Percentiles rank a stretch among this genome's conserved stretches.
These are phyloP conservation scores for Triops cancriformis DNA, from an alignment of 1,140 invertebrate genomes.

Conservation along the genomic window DNA sequence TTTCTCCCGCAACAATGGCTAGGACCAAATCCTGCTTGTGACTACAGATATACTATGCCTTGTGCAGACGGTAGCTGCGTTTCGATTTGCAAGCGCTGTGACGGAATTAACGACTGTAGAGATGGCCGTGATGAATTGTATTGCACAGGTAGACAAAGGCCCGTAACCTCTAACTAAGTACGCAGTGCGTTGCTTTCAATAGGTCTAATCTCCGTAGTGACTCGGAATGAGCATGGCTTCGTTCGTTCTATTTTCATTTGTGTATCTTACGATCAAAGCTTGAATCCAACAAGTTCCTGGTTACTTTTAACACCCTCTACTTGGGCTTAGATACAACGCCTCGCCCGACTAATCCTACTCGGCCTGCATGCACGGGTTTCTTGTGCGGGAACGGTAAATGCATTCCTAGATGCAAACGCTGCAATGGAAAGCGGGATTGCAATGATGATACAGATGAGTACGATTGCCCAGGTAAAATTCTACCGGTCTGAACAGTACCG, in stretches of 20 bases:
- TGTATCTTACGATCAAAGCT: background rate
- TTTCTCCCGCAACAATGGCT: too few species aligned
- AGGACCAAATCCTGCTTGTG: too few species aligned
- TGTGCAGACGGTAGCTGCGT: slow-evolving; percentile 26
- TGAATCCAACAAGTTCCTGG: background rate
- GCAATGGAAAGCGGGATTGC: slow-evolving; percentile 57
- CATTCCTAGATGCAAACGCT: slow-evolving; percentile 50
- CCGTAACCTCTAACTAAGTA: too few species aligned
- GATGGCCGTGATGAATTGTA: slow-evolving; percentile 44
- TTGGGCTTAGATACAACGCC: background rate
- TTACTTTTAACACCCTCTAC: background rate
- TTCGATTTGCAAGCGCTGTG: slow-evolving; percentile 46
- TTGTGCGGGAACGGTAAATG: slow-evolving; percentile 39
- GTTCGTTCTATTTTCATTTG: background rate
- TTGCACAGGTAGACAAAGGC: background rate
- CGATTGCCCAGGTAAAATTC: slow-evolving; percentile 17
- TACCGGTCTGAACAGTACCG: background rate
- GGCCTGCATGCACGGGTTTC: background rate
- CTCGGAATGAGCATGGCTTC: too few species aligned
- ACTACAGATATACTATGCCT: too few species aligned
- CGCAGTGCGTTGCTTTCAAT: too few species aligned
- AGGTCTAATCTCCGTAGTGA: too few species aligned
- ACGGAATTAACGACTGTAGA: slow-evolving; percentile 53
- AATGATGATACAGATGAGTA: slow-evolving; percentile 54
- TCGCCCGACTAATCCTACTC: background rate